Conservation (phyloP, 2,888 invertebrate genomes). For the Polyommatus icarus region DNA sequence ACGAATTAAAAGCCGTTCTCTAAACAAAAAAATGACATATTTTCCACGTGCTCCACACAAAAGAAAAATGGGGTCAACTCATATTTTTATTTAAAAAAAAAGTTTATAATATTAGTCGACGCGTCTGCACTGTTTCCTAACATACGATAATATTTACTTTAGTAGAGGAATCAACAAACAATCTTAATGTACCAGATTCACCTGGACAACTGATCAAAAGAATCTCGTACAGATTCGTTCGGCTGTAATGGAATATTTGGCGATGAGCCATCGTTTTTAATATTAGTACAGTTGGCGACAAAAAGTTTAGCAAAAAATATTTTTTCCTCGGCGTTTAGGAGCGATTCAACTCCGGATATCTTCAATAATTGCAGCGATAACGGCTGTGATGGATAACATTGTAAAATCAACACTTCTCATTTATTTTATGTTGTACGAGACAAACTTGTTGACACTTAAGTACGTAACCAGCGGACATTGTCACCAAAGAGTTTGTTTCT, state of each 20-base stretch:
- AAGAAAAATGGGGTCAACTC: background rate
- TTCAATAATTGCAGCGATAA: background rate
- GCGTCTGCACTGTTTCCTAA: constrained; percentile 29
- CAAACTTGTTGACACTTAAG: background rate
- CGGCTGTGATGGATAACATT: background rate
- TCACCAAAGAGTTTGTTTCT: too few species aligned
- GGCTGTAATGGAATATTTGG: constrained; percentile 50
- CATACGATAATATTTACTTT: constrained; percentile 30
- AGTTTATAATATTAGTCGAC: constrained; percentile 19
- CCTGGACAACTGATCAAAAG: constrained; percentile 34
- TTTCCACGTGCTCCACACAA: background rate
- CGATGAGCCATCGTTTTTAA: constrained; percentile 53
- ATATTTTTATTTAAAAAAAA: constrained; percentile 21
- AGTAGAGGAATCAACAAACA: constrained; percentile 29
- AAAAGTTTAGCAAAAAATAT: constrained; percentile 15
- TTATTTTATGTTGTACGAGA: background rate
- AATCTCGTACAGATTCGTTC: constrained; percentile 37
- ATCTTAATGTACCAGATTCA: constrained; percentile 31
- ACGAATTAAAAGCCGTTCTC: constrained; percentile 11
- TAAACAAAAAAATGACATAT: constrained; percentile 16
- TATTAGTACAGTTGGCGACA: constrained; percentile 42
- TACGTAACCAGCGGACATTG: background rate
- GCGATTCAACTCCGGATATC: background rate
- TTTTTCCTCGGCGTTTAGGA: background rate
- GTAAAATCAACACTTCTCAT: background rate